These are phyloP conservation scores for Holotrichia oblita DNA, from an alignment of 1,140 invertebrate genomes.

Conservation along the genomic window DNA sequence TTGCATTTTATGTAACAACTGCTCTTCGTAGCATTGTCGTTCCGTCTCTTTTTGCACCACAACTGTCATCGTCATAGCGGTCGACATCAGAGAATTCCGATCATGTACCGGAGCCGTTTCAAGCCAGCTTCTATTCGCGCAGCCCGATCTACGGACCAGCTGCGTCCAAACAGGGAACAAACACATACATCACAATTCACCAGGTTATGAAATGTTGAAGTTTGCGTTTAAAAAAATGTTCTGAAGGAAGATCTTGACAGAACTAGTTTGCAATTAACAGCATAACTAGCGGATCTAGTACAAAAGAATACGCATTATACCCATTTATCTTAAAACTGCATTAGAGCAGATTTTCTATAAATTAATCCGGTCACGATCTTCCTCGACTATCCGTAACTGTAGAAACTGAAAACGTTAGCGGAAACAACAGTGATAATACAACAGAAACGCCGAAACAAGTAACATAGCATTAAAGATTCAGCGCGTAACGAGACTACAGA, in stretches of 20 bases:
- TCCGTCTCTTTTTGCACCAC: background rate
- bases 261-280: too few relatives aligned
- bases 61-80: background rate
- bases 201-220: background rate
- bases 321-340: too few relatives aligned
- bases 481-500: background rate
- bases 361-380: too few relatives aligned
- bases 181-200: background rate
- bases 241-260: too few relatives aligned
- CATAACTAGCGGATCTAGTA: too few relatives aligned
- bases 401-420: too few relatives aligned
- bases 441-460: background rate
- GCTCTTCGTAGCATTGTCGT: background rate
- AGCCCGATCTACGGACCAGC: slow-evolving; percentile 20
- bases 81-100: background rate
- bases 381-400: too few relatives aligned
- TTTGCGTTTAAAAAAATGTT: background rate
- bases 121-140: background rate
- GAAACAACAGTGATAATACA: background rate
- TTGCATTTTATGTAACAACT: background rate
- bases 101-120: background rate
- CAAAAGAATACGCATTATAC: too few relatives aligned
- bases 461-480: slow-evolving; percentile 26
- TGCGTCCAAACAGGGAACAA: slow-evolving; percentile 11
- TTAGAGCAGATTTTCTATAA: too few relatives aligned